phyloP scores from a whole-genome alignment of 2,888 invertebrate genomes.

The Drosophila neotestacea region DNA sequence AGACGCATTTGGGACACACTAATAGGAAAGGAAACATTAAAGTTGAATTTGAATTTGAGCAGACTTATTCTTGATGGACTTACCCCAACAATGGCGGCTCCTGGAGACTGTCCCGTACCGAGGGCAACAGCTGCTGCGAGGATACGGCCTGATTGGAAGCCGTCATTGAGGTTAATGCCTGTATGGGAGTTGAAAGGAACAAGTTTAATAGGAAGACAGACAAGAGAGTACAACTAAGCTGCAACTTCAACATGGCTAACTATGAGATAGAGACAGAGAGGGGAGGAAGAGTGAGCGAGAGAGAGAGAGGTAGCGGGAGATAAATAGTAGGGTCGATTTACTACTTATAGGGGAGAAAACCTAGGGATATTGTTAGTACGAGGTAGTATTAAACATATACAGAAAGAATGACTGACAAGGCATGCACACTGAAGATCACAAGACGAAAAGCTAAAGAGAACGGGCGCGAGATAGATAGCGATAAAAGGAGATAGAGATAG shows the following conservation, averaged over 20 bases:
- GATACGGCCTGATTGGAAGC: conserved; percentile 87
- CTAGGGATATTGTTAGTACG: background rate
- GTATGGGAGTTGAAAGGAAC: conserved; percentile 9
- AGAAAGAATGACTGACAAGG: conserved; percentile 27
- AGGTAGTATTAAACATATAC: background rate
- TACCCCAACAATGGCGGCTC: conserved; percentile 87
- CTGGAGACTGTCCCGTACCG: conserved; percentile 88
- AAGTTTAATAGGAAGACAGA: conserved; percentile 7
- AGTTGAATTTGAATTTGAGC: too few relatives aligned
- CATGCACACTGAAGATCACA: conserved; percentile 55
- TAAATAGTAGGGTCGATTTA: conserved; percentile 12
- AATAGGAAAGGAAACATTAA: conserved; percentile 7
- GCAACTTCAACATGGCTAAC: conserved; percentile 61
- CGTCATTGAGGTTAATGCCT: conserved; percentile 88
- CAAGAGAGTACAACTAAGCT: conserved; percentile 6
- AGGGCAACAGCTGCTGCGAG: conserved; percentile 88
- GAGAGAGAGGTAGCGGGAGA: conserved; percentile 8
- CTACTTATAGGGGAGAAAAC: conserved; percentile 23
- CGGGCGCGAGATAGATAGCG: background rate
- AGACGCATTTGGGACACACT: conserved; percentile 84
- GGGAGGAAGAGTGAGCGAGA: conserved; percentile 14
- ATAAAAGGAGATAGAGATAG: background rate
- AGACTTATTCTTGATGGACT: conserved; percentile 43
- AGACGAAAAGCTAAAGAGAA: conserved; percentile 23
- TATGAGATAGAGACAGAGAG: conserved; percentile 38